Evolutionary conservation across 2,113 vertebrate genomes (phyloP).

Genomic region (Monopterus albus): DNA sequence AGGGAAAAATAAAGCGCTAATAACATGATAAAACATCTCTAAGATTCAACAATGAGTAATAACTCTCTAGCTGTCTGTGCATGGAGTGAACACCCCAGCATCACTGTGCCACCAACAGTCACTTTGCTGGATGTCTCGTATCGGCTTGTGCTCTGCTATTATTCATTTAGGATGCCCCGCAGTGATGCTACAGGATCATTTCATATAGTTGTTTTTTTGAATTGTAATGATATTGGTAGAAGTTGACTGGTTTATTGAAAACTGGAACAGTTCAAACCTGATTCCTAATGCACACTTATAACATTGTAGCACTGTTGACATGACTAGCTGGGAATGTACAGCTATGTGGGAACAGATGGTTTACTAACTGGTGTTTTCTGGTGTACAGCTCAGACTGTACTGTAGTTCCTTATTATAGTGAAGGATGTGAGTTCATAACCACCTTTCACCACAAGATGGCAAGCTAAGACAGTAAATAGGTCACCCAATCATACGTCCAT

Average conservation of each 20-base stretch:
- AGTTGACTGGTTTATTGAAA: neutral
- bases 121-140: slow-evolving; percentile 76
- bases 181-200: slow-evolving; percentile 27
- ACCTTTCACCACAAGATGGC: slow-evolving; percentile 74
- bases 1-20: slow-evolving; percentile 86
- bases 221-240: slow-evolving; percentile 14
- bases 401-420: too few relatives aligned
- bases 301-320: slow-evolving; percentile 16
- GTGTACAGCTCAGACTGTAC: neutral
- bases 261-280: too few relatives aligned
- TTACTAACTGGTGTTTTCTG: neutral
- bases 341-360: neutral
- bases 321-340: neutral
- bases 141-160: slow-evolving; percentile 81
- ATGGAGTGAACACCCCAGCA: slow-evolving; percentile 78
- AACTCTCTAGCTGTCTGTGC: slow-evolving; percentile 86
- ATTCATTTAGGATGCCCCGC: slow-evolving; percentile 69
- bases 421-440: slow-evolving; percentile 1
- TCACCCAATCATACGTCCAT: neutral
- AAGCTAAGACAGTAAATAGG: slow-evolving; percentile 56
- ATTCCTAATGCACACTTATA: too few relatives aligned
- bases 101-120: slow-evolving; percentile 84
- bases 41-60: slow-evolving; percentile 88
- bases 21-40: slow-evolving; percentile 91
- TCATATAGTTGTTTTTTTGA: neutral